Base-by-base conservation (phyloP, 1,140 invertebrate species). In the Halyomorpha halys region DNA sequence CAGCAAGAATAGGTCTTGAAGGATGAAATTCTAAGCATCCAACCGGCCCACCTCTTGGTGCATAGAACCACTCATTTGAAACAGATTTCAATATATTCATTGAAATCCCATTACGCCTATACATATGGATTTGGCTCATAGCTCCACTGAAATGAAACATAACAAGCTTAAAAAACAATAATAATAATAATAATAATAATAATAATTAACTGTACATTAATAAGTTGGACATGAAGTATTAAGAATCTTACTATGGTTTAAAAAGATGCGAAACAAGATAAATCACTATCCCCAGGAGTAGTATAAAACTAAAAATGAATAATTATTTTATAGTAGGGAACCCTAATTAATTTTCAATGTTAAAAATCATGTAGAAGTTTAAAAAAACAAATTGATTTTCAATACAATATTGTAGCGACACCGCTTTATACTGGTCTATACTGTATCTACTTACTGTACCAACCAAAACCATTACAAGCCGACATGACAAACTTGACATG, bases 1-100 rank as follows among this genome's bases (percentile, higher is more conserved):
- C 85, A 62, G 87, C 88, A 69, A 92, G 71, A 65, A 83, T 80
- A 64, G 87, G 81, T 68, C 82, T 85, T 71, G 90, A 82, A 19
- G 90, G 87, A 76, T 96, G 92, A 77, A 94, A 96, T 62, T 84
- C 84, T 67, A 96, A 75, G 73, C 89, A 93, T 67, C 83, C 87
- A 61, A 94, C 86, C 30, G 89, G 85, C 18, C 87, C 88, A 65
- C 91, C 89, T 68, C 89, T 81, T 67, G 90, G 83, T 39, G 87
- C 87, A 82, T 94, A 92, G 73, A 96, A 94, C 53, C 91, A 91
- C 72, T 96, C 91, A 72, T 94, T 88, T 71, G 87, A 86, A 18
- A 60, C 13, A 71, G 86, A 86, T 73, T 89, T 88, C 70, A 94
- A 86, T 1, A 83, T 82, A 72, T 86, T 88, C 66, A 90, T 79